Conservation (phyloP, 1,140 invertebrate species). For the Heterodera schachtii region DNA sequence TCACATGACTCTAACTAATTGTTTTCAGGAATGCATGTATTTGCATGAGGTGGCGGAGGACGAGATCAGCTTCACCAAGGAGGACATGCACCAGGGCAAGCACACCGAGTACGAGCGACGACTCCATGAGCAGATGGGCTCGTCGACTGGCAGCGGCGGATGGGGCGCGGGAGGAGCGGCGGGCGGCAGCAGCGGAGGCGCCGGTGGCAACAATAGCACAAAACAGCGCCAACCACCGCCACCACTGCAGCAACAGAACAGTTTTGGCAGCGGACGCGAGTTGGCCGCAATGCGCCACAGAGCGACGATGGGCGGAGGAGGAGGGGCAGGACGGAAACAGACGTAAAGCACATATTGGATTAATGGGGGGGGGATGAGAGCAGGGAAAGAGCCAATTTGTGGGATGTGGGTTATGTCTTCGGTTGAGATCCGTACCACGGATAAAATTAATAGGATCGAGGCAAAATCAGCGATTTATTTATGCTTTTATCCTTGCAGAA, state of each 20-base stretch:
- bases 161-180: too few species aligned
- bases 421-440: too few species aligned
- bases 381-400: too few species aligned
- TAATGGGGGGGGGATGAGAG: too few species aligned
- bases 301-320: background rate
- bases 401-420: too few species aligned
- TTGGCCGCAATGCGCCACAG: conserved; percentile 3
- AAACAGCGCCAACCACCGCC: background rate
- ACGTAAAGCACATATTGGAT: background rate
- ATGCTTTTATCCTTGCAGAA: too few species aligned
- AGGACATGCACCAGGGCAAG: conserved; percentile 98
- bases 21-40: conserved; percentile 91
- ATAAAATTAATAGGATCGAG: too few species aligned
- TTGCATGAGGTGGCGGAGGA: conserved; percentile 94
- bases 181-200: background rate
- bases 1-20: background rate
- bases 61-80: conserved; percentile 94
- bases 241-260: conserved; percentile 13
- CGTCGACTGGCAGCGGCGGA: background rate
- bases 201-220: background rate
- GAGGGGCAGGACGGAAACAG: background rate
- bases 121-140: conserved; percentile 43
- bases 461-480: too few species aligned
- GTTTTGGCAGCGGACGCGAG: background rate
- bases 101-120: conserved; percentile 73